Evolutionary conservation across 92 coral and sea anemone genomes (phyloP), one percentile per base, ranked within the genome.

Genomic region (Nematostella vectensis): DNA sequence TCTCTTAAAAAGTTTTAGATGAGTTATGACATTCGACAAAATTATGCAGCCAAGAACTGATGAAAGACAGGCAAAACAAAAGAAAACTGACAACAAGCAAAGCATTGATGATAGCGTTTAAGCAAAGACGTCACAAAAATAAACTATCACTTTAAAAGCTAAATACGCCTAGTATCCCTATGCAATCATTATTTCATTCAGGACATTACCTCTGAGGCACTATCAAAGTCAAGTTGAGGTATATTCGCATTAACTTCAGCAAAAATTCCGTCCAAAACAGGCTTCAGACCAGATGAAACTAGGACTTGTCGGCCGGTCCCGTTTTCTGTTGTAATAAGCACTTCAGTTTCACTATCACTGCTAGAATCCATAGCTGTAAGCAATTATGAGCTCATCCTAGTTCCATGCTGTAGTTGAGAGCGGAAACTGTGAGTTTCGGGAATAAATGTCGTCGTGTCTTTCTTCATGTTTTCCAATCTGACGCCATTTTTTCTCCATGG

Each of bases 181-280:
- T n/a, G n/a, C n/a, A 33, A 33, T 6, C 40, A 33, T 33, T 15
- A 33, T 33, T 33, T 33, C 40, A 33, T 33, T 33, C 6, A 33
- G 8, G n/a, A n/a, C n/a, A 6, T 80, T 73, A 89, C 97, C 63
- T 85, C 83, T 19, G 81, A 77, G 27, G 69, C 65, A 53, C 77
- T 83, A 17, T 81, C 97, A 55, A 83, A 78, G 54, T 87, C 80
- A 40, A 89, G 69, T 27, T 59, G 61, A 10, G 97, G 97, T 61
- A 89, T 89, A 61, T 79, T 89, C 31, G 87, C 88, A 65, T 81
- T 73, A 56, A 89, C 85, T 70, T 89, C 97, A n/a, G 87, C 86
- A 52, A 89, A 81, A 54, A 89, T 89, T 48, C 67, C 63, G 62
- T 81, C 94, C 74, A 85, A 70, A 58, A 82, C 95, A 29, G 95